Evolutionary conservation across 1,140 invertebrate species (phyloP).

Genomic region (Bombus pyrosoma): DNA sequence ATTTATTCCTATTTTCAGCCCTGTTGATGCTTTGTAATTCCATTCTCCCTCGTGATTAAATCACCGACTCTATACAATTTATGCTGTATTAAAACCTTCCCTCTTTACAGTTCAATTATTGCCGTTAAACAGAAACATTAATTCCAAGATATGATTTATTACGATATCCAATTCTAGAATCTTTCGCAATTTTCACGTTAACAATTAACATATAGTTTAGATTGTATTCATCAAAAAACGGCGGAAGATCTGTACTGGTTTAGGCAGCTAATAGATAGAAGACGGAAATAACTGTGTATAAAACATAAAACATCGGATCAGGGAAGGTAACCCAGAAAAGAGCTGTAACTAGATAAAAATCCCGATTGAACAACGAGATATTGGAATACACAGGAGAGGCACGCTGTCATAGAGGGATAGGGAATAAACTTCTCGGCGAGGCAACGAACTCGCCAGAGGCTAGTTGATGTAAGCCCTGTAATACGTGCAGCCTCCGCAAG

Average conservation of each 20-base stretch:
- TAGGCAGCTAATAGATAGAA: not conserved
- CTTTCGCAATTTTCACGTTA: not conserved
- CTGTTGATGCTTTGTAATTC: not conserved
- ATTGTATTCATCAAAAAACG: too few species aligned
- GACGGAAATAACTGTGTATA: not conserved
- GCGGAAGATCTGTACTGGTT: too few species aligned
- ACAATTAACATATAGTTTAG: not conserved
- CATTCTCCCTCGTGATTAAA: not conserved
- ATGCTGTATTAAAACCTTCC: not conserved
- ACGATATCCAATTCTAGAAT: not conserved
- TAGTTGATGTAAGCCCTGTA: slow-evolving; percentile 31
- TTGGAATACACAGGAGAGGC: not conserved
- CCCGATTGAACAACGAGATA: not conserved
- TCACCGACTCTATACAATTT: not conserved
- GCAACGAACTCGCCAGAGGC: slow-evolving; percentile 24
- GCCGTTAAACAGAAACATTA: not conserved
- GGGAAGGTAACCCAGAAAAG: not conserved
- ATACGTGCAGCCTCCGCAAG: slow-evolving; percentile 13
- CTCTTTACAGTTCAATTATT: not conserved
- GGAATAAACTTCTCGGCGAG: not conserved
- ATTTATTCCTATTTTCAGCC: not conserved
- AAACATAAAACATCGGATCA: not conserved
- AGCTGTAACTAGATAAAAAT: not conserved
- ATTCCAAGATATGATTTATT: not conserved
- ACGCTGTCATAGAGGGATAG: not conserved